These are phyloP conservation scores for Drosophila sechellia DNA, from an alignment of 1,140 invertebrate species.

Conservation along the genomic window DNA sequence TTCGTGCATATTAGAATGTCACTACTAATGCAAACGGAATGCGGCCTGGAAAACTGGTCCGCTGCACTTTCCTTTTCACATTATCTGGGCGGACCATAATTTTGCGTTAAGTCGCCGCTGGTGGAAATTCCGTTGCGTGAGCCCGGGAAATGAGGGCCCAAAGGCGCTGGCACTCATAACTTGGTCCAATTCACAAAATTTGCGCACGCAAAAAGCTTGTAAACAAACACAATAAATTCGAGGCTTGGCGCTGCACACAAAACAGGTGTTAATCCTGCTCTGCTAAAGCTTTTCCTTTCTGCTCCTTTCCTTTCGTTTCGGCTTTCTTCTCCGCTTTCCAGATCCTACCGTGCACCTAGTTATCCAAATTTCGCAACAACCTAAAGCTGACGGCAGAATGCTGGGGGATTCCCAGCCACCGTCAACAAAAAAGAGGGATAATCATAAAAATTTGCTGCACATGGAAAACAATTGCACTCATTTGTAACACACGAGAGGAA, in stretches of 20 bases:
- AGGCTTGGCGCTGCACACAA: constrained; percentile 69
- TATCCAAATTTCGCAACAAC: constrained; percentile 34
- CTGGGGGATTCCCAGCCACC: constrained; percentile 9
- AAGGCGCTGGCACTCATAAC: constrained; percentile 28
- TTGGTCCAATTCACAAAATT: constrained; percentile 41
- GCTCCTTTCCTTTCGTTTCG: neutral
- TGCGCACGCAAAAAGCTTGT: constrained; percentile 80
- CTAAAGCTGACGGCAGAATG: constrained; percentile 31
- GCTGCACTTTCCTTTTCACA: constrained; percentile 73
- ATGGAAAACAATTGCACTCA: constrained; percentile 71
- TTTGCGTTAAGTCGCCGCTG: constrained; percentile 67
- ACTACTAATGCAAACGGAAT: constrained; percentile 73
- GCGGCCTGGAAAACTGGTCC: constrained; percentile 15
- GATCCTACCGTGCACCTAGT: neutral
- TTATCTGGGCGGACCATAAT: constrained; percentile 67
- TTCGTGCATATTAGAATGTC: constrained; percentile 33
- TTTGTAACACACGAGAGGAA: constrained; percentile 48
- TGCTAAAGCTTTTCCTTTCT: constrained; percentile 24
- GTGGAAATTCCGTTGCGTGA: constrained; percentile 18
- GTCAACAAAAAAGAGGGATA: constrained; percentile 28
- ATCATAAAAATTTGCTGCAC: constrained; percentile 72
- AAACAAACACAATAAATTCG: constrained; percentile 80
- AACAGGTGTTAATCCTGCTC: constrained; percentile 77
- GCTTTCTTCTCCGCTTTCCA: neutral
- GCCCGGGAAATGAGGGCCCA: constrained; percentile 44